Percentiles rank a stretch among this genome's conserved stretches.
These are phyloP conservation scores for Vultur gryphus DNA, from an alignment of 2,797 vertebrate species.

Conservation along the genomic window DNA sequence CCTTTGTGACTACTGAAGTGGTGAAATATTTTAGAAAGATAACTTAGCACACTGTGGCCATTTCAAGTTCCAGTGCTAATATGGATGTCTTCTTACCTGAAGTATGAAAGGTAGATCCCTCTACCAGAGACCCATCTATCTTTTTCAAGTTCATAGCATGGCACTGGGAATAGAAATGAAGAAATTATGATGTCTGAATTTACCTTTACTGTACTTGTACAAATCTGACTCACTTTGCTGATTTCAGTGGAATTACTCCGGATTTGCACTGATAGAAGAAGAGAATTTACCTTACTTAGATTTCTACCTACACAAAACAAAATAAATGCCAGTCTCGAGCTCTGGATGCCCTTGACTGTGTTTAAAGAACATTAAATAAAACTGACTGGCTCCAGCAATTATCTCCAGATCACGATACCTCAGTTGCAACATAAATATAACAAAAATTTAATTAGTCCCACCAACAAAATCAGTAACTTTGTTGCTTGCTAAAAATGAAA, in stretches of 20 bases:
- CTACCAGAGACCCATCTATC: background rate
- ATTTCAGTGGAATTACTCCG: background rate
- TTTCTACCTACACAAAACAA: background rate
- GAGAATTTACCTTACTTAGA: background rate
- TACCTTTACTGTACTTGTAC: background rate
- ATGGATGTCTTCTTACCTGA: background rate
- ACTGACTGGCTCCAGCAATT: conserved; percentile 4
- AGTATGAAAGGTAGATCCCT: background rate
- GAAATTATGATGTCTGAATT: background rate
- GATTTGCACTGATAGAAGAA: background rate
- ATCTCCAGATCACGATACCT: conserved; percentile 11
- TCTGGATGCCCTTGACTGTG: background rate
- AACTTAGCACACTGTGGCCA: background rate
- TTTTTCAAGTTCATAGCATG: background rate
- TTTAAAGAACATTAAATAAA: conserved; percentile 35
- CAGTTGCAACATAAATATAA: conserved; percentile 1
- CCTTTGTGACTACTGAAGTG: background rate
- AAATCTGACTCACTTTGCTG: background rate
- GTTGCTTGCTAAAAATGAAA: conserved; percentile 12
- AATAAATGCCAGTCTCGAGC: background rate
- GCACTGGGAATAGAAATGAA: background rate
- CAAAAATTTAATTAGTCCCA: conserved; percentile 46
- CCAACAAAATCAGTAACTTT: conserved; percentile 7
- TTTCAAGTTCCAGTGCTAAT: background rate
- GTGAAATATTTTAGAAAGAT: background rate